Base-by-base conservation (phyloP, 2,113 vertebrate genomes). In the Oreochromis aureus region DNA sequence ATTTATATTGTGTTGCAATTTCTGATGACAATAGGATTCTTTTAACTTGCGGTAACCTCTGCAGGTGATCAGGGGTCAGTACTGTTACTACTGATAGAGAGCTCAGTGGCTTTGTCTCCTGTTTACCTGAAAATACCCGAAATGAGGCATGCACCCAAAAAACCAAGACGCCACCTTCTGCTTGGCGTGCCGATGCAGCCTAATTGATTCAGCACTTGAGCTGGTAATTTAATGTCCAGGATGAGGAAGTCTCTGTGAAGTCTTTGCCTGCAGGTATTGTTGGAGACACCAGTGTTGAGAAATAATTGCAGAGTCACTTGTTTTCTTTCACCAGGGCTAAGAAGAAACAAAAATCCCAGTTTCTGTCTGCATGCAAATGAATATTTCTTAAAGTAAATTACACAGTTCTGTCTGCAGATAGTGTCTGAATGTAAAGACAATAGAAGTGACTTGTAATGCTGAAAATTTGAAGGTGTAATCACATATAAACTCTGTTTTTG, bases 181-280 rank as follows among this genome's bases (percentile, higher is more conserved):
- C 81, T 83, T 91, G 18, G 56, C 61, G 80, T 89, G 59, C 56
- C 12, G 13, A 22, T 89, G 89, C 11, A 92, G 76, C 83, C 55
- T 91, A 90, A 94, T 94, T 90, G 93, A 95, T 95, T 95, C 87
- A 87, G 89, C 90, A 89, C 89, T 91, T 87, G 83, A 85, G 87
- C 69, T 92, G 87, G 76, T 94, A 81, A 94, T 93, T 94, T 92
- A 90, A 89, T 86, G 81, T 89, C 90, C 90, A 82, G 87, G n/a
- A n/a, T n/a, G n/a, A n/a, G n/a, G n/a, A n/a, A n/a, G 90, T 80
- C 78, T 91, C 88, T 88, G 83, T n/a, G 79, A 86, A 91, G 80
- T 90, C 90, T 93, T 55, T 90, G 90, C 93, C 90, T 84, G 71
- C 86, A 92, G 93, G 90, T 95, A 89, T 94, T 92, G 93, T 92